Percentiles rank a stretch among this genome's conserved stretches.
Conservation (phyloP, 2,888 invertebrate species). For the Lycia hirtaria region DNA sequence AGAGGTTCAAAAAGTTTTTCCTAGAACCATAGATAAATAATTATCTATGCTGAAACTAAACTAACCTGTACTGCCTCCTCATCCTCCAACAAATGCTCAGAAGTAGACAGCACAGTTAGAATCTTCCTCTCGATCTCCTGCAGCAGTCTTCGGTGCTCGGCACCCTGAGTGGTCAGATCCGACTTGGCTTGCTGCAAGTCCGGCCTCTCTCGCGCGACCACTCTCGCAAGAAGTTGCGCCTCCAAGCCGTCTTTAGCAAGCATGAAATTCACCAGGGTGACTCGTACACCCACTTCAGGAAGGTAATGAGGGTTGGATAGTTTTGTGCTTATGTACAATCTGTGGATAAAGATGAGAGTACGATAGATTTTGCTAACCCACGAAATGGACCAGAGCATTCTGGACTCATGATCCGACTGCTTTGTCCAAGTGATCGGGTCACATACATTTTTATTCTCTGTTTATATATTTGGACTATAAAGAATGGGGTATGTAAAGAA, state of each 20-base stretch:
- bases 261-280: conserved; percentile 96
- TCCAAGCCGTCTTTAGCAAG: conserved; percentile 94
- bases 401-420: too few species aligned
- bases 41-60: too few species aligned
- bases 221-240: conserved; percentile 95
- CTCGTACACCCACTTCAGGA: conserved; percentile 96
- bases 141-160: conserved; percentile 91
- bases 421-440: too few species aligned
- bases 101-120: conserved; percentile 85
- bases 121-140: conserved; percentile 97
- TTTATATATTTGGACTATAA: too few species aligned
- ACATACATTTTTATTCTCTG: too few species aligned
- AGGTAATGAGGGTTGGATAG: conserved; percentile 96
- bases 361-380: too few species aligned
- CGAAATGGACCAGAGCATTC: too few species aligned
- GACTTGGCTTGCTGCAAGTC: conserved; percentile 96
- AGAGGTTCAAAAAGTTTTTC: too few species aligned
- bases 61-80: conserved; percentile 92
- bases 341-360: conserved; percentile 52
- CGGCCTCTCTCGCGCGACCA: conserved; percentile 96
- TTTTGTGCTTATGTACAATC: conserved; percentile 97
- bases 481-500: too few species aligned
- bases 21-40: too few species aligned
- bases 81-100: conserved; percentile 90
- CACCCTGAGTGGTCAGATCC: conserved; percentile 93